Base-by-base conservation (phyloP, 2,797 vertebrate species). In the Thripadectes ignobilis region DNA sequence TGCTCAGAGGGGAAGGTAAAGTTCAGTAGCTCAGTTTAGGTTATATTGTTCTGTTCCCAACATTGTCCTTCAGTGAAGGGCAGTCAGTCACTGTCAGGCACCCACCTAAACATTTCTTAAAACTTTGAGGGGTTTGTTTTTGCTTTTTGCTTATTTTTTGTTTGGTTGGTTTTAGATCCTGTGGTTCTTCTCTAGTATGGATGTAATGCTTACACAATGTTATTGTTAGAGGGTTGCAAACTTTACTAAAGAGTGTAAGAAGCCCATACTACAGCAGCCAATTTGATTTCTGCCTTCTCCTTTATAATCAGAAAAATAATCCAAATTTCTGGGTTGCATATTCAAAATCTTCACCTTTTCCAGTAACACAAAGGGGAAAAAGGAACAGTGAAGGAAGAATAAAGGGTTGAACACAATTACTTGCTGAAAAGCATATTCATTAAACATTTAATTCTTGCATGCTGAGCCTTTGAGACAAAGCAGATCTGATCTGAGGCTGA, bases 351-450 rank as follows among this genome's bases (percentile, higher is more conserved):
- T 61, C 21, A 26, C 18, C 34, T 77, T 76, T 62, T 62, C 12
- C 45, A 30, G 13, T 29, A 67, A 32, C 10, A 24, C 23, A 48
- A 58, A 77, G 45, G 15, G 27, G 21, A 45, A 72, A 59, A 48
- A 41, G 6, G 4, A 8, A 12, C 3, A 4, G 3, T 4, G 1
- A 8, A 17, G 29, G 62, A 24, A 38, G 32, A 32, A 48, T 27
- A 32, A 48, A 87, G 73, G 36, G 24, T n/a, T 51, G 78, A 73
- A 85, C 26, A 54, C 46, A 82, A 74, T 29, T 34, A 41, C 32
- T 78, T 62, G 54, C 67, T 78, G 84, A 78, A 85, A 34, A 32
- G 9, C 19, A 34, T 74, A 87, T 91, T 74, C 32, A 59, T 85
- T 78, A 67, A 68, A 88, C 15, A 52, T 52, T 83, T 85, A 21